Percentiles rank a stretch among this genome's conserved stretches.
Conservation (phyloP, 2,888 invertebrate genomes). For the Phyllotreta striolata region DNA sequence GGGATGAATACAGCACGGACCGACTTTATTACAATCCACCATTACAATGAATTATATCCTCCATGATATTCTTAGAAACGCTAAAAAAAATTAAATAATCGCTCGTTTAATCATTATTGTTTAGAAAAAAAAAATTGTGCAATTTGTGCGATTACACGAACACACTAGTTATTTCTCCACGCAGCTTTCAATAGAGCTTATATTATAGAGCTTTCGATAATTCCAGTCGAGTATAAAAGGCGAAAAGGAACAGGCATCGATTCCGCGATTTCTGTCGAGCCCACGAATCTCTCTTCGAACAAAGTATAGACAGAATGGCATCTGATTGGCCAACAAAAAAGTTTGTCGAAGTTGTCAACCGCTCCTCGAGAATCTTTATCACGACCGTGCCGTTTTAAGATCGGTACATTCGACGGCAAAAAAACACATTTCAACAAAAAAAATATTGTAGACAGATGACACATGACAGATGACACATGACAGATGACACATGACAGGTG, state of each 20-base stretch:
- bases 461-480: no score
- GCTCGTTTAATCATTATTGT: constrained; percentile 31
- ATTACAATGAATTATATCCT: no score
- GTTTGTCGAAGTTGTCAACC: constrained; percentile 60
- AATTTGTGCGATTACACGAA: no score
- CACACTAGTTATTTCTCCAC: no score
- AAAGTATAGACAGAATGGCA: constrained; percentile 61
- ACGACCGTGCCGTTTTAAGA: constrained; percentile 45
- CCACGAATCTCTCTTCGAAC: constrained; percentile 53
- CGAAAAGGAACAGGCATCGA: constrained; percentile 47
- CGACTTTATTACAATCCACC: no score
- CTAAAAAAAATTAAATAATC: no score
- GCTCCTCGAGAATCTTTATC: constrained; percentile 51
- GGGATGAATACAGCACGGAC: background rate
- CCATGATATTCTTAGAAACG: no score
- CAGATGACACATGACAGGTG: no score
- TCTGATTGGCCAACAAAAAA: constrained; percentile 62
- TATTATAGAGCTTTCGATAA: no score
- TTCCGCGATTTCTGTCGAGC: constrained; percentile 50
- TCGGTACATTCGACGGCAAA: constrained; percentile 42
- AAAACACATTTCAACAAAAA: no score
- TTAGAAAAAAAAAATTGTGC: constrained; percentile 43
- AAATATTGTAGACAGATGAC: no score
- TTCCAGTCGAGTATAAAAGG: constrained; percentile 42
- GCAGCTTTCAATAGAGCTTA: no score